Evolutionary conservation across 2,888 invertebrate genomes (phyloP), one percentile per base, ranked within the genome.

Genomic region (Galerucella pusilla): DNA sequence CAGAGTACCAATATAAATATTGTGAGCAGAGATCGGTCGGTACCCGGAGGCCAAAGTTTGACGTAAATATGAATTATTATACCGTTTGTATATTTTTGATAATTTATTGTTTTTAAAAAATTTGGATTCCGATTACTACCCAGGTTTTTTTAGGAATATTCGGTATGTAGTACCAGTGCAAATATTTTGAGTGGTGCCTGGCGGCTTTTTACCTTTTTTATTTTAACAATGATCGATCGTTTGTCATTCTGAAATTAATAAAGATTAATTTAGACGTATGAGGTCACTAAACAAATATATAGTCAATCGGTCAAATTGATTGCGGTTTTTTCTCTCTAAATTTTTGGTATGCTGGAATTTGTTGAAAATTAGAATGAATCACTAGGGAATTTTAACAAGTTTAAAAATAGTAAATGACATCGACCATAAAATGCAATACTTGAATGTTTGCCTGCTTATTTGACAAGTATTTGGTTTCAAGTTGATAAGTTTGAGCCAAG

Each of bases 1-100:
- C 78, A 79, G 79, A 77, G 83, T 81, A 80, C 81, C 85, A 85
- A 84, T 85, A 85, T 84, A 86, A 86, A 86, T 85, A 86, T 86
- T 86, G 82, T 85, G 86, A 85, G 84, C 57, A 52, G 71, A 63
- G 70, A 65, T 65, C 12, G 64, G 64, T 49, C 64, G 45, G 45
- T 65, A 42, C 45, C 64, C 46, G 16, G 64, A 65, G 64, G 63
- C 46, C 25, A 25, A 46, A 65, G 11, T 45, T 65, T 45, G 20
- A 20, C 42, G 7, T 65, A 46, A 65, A 65, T 45, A 46, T 65
- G 45, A 65, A 65, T 46, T 65, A 65, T 46, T 16, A 57, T 11
- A 20, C 9, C 16, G 57, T 57, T 57, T 57, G 20, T 20, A 10
- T 57, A 20, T 57, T 57, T 57, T 57, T 57, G 3, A 57, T 57